Evolutionary conservation across 2,113 vertebrate species (phyloP).

Genomic region (Nannobrachium achirus): DNA sequence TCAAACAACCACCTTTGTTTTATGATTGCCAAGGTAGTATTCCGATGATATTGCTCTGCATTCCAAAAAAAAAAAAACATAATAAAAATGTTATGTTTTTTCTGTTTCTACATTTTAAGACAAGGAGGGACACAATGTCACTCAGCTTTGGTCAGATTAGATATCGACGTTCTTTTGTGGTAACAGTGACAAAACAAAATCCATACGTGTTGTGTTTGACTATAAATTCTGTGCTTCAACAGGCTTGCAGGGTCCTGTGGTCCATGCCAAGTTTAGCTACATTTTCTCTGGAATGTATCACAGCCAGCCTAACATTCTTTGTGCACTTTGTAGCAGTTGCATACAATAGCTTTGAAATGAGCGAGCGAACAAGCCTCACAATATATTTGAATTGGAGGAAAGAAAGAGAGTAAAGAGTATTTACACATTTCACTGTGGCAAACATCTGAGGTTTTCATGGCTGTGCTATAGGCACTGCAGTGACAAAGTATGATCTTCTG

Average conservation of each 20-base stretch:
- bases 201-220: no score
- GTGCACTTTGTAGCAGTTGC: slow-evolving; percentile 70
- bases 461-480: not conserved
- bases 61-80: not conserved
- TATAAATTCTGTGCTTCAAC: slow-evolving; percentile 1
- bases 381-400: slow-evolving; percentile 24
- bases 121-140: not conserved
- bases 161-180: no score
- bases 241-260: slow-evolving; percentile 29
- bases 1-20: slow-evolving; percentile 15
- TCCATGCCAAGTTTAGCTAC: slow-evolving; percentile 63
- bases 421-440: not conserved
- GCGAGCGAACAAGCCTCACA: slow-evolving; percentile 57
- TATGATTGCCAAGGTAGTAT: slow-evolving; percentile 36
- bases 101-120: not conserved
- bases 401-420: slow-evolving; percentile 14
- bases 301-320: slow-evolving; percentile 71
- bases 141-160: no score
- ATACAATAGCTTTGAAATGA: slow-evolving; percentile 60
- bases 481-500: no score
- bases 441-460: no score
- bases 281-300: slow-evolving; percentile 59
- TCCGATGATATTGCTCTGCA: slow-evolving; percentile 61
- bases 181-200: no score
- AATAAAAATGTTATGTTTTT: not conserved